These are phyloP conservation scores for Cyclura pinguis DNA, from an alignment of 2,797 vertebrate genomes.

Conservation along the genomic window DNA sequence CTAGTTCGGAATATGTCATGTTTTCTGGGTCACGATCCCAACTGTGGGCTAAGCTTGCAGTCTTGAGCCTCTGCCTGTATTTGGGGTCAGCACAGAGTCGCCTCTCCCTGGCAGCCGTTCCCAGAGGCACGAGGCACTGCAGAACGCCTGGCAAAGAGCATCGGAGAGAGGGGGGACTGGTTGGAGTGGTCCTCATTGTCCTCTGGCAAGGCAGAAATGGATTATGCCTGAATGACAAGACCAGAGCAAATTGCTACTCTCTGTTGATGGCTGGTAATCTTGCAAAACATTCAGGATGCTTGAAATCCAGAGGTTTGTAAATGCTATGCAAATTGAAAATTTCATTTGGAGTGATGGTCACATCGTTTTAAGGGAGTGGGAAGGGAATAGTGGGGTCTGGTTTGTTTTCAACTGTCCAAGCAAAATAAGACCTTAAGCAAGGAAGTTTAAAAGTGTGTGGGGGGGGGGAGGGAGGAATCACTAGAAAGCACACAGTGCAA, in stretches of 20 bases:
- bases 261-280: not conserved
- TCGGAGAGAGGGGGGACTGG: not conserved
- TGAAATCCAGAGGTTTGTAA: not conserved
- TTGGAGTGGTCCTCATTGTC: not conserved
- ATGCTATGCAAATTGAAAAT: not conserved
- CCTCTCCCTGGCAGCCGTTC: slow-evolving; percentile 2
- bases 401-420: not conserved
- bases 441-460: not conserved
- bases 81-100: not conserved
- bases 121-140: not conserved
- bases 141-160: not conserved
- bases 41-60: not conserved
- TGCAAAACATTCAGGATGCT: not conserved
- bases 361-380: not conserved
- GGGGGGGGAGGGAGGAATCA: not conserved
- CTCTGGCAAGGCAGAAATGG: not conserved
- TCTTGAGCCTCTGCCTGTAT: not conserved
- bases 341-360: not conserved
- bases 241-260: not conserved
- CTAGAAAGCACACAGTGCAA: not conserved
- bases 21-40: slow-evolving; percentile 1
- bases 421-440: not conserved
- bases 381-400: not conserved
- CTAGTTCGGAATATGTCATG: no score
- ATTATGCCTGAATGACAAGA: not conserved